phyloP scores from a whole-genome alignment of 2,888 invertebrate species.

The Leptinotarsa peninsularis region DNA sequence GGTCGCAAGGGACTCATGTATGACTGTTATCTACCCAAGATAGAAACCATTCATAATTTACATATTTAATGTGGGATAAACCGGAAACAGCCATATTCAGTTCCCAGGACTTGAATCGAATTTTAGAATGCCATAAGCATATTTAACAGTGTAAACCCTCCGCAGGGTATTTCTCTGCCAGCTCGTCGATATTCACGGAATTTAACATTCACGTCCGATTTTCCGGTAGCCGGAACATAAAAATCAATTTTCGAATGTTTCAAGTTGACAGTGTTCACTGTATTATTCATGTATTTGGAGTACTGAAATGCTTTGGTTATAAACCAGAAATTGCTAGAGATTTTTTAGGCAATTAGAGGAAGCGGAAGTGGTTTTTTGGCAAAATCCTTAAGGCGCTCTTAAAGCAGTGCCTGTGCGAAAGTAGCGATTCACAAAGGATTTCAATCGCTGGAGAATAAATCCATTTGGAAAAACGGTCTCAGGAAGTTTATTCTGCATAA shows the following conservation, averaged over 20 bases:
- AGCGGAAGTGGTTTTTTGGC: too few species aligned
- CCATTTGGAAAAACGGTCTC: too few species aligned
- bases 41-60: conserved; percentile 63
- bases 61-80: conserved; percentile 60
- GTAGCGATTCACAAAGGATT: too few species aligned
- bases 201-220: not conserved
- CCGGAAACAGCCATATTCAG: conserved; percentile 40
- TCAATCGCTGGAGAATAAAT: too few species aligned
- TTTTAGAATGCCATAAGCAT: conserved; percentile 49
- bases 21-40: conserved; percentile 64
- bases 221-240: not conserved
- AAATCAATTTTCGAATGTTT: conserved; percentile 2
- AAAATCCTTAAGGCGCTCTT: too few species aligned
- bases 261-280: too few species aligned
- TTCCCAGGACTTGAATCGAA: conserved; percentile 43
- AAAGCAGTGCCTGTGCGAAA: too few species aligned
- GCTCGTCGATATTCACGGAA: conserved; percentile 17
- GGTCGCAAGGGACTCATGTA: conserved; percentile 61
- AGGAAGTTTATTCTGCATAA: too few species aligned
- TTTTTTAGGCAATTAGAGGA: too few species aligned
- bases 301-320: too few species aligned
- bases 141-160: conserved; percentile 53
- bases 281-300: too few species aligned
- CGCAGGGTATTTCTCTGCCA: conserved; percentile 41
- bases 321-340: too few species aligned